These are phyloP conservation scores for Sminthurides bifidus DNA, from an alignment of 1,140 invertebrate genomes.

Conservation along the genomic window DNA sequence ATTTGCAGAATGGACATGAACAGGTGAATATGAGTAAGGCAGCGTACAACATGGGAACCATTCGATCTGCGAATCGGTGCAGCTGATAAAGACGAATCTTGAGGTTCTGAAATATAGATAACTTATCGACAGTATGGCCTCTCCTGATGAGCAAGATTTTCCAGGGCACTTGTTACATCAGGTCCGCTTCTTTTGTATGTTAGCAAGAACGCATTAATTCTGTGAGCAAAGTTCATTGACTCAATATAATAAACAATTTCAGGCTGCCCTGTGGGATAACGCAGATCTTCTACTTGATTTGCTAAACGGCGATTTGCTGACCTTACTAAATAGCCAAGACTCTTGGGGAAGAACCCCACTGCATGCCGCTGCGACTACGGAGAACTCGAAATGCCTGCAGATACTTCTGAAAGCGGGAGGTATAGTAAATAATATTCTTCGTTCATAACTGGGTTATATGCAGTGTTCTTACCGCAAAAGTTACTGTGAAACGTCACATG, in stretches of 20 bases:
- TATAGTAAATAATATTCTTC: no score
- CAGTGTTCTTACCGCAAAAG: no score
- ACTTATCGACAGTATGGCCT: no score
- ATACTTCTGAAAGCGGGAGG: constrained; percentile 59
- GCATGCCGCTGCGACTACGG: constrained; percentile 73
- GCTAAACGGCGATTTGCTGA: constrained; percentile 54
- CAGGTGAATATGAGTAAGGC: not conserved
- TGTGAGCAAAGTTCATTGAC: not conserved
- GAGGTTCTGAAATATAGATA: no score
- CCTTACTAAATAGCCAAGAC: constrained; percentile 62
- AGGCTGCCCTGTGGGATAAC: constrained; percentile 85
- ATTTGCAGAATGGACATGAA: not conserved
- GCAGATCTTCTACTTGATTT: constrained; percentile 72
- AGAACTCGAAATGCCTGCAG: constrained; percentile 63
- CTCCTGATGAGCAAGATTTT: constrained; percentile 57
- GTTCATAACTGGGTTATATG: no score
- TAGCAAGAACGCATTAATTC: not conserved
- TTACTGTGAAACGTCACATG: not conserved
- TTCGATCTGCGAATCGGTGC: no score
- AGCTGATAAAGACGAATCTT: not conserved
- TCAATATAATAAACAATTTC: constrained; percentile 17
- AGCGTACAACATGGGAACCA: no score
- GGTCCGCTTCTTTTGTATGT: constrained; percentile 37
- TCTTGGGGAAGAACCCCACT: constrained; percentile 65
- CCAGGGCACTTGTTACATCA: constrained; percentile 64